phyloP scores from a whole-genome alignment of 92 coral and sea anemone genomes.

The Epizoanthus stellaris region DNA sequence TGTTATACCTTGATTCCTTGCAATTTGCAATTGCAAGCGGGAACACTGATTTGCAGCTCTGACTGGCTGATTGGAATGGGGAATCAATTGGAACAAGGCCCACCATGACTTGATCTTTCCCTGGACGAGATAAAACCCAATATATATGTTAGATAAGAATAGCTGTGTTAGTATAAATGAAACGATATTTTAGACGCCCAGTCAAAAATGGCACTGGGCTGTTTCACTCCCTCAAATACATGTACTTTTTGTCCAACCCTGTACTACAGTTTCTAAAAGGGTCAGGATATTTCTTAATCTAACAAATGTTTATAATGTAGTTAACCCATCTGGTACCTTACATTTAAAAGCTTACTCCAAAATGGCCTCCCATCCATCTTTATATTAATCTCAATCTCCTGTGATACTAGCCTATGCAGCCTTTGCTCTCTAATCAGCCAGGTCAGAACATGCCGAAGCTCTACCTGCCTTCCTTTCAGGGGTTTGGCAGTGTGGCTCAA shows the following conservation, averaged over 20 bases:
- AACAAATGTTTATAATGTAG: too few relatives aligned
- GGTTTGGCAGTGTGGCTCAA: neutral
- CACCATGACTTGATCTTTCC: slow-evolving; percentile 39
- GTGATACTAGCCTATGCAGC: neutral
- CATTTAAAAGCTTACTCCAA: neutral
- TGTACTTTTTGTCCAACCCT: too few relatives aligned
- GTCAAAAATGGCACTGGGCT: too few relatives aligned
- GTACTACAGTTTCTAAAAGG: too few relatives aligned
- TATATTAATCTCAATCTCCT: slow-evolving; percentile 29
- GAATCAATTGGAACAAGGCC: slow-evolving; percentile 43
- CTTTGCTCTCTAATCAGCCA: slow-evolving; percentile 44
- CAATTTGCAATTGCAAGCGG: slow-evolving; percentile 60
- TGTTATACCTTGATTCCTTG: slow-evolving; percentile 46
- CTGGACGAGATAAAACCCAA: neutral
- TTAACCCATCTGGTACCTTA: too few relatives aligned
- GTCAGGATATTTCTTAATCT: too few relatives aligned
- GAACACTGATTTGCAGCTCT: slow-evolving; percentile 59
- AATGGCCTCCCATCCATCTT: neutral
- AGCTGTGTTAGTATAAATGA: slow-evolving; percentile 16
- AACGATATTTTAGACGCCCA: too few relatives aligned
- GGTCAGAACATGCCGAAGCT: slow-evolving; percentile 4
- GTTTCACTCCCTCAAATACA: too few relatives aligned
- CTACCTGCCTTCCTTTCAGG: slow-evolving; percentile 22
- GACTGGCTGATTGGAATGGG: slow-evolving; percentile 46
- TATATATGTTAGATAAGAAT: neutral